Evolutionary conservation across 2,113 vertebrate genomes (phyloP).

Genomic region (Procavia capensis): DNA sequence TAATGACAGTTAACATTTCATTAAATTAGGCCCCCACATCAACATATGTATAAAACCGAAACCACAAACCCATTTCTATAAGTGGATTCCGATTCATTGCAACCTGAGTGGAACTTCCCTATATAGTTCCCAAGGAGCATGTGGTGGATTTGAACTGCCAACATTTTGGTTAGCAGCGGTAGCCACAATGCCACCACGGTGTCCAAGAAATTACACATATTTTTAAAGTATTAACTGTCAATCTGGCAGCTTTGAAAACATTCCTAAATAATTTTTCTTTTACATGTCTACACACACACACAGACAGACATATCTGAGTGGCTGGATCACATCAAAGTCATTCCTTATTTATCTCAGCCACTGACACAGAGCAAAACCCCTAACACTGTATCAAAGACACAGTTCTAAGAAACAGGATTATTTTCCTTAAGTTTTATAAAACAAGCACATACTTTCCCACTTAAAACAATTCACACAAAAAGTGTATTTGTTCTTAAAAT

Average conservation of each 20-base stretch:
- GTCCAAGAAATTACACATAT: no score
- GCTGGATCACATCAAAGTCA: not conserved
- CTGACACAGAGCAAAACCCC: not conserved
- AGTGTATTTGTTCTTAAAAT: not conserved
- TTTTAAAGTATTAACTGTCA: not conserved
- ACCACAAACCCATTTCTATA: no score
- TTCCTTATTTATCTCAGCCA: not conserved
- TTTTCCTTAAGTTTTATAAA: constrained; percentile 29
- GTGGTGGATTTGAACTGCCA: no score
- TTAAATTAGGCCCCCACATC: not conserved
- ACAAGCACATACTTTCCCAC: constrained; percentile 29
- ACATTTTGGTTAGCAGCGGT: no score
- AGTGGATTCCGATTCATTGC: no score
- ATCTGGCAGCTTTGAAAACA: not conserved
- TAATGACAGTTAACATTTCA: not conserved
- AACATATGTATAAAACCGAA: not conserved
- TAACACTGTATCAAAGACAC: not conserved
- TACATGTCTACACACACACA: not conserved
- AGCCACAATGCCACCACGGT: no score
- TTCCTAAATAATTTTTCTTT: not conserved
- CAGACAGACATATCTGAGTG: accelerated
- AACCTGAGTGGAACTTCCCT: no score
- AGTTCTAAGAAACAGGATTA: not conserved
- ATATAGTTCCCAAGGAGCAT: no score
- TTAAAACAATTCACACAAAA: not conserved